Evolutionary conservation across 2,888 invertebrate genomes (phyloP).

Genomic region (Steromphala cineraria): DNA sequence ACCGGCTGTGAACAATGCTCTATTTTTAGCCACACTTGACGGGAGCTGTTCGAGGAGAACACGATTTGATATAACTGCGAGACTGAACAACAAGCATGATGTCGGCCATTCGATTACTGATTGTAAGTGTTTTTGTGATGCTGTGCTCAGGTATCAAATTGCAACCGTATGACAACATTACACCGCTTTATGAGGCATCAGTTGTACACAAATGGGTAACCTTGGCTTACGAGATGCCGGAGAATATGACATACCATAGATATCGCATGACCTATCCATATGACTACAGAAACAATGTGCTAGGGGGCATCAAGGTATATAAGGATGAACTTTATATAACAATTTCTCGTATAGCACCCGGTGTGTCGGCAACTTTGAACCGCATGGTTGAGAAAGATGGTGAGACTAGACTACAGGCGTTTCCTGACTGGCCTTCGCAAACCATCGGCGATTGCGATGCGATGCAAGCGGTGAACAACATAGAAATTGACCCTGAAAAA

Average conservation of each 20-base stretch:
- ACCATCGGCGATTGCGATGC: conserved; percentile 57
- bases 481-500: conserved; percentile 63
- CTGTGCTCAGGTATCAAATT: too few relatives aligned
- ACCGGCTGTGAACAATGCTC: too few relatives aligned
- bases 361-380: conserved; percentile 49
- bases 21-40: too few relatives aligned
- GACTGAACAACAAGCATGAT: too few relatives aligned
- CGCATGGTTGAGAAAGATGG: conserved; percentile 35
- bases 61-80: too few relatives aligned
- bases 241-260: conserved; percentile 28
- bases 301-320: conserved; percentile 56
- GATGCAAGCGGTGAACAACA: conserved; percentile 63
- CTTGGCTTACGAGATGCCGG: conserved; percentile 54
- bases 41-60: too few relatives aligned
- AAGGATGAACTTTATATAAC: conserved; percentile 56
- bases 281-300: conserved; percentile 48
- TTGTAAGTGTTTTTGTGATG: too few relatives aligned
- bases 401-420: conserved; percentile 45
- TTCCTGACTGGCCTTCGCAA: conserved; percentile 58
- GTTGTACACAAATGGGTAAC: conserved; percentile 53
- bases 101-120: too few relatives aligned
- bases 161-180: neutral
- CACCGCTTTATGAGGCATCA: neutral
- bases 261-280: conserved; percentile 35
- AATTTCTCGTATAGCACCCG: conserved; percentile 54